A percentile compares a stretch with the other conserved stretches of the same genome.
phyloP scores from a whole-genome alignment of 2,113 vertebrate genomes.

The Gallinago media region DNA sequence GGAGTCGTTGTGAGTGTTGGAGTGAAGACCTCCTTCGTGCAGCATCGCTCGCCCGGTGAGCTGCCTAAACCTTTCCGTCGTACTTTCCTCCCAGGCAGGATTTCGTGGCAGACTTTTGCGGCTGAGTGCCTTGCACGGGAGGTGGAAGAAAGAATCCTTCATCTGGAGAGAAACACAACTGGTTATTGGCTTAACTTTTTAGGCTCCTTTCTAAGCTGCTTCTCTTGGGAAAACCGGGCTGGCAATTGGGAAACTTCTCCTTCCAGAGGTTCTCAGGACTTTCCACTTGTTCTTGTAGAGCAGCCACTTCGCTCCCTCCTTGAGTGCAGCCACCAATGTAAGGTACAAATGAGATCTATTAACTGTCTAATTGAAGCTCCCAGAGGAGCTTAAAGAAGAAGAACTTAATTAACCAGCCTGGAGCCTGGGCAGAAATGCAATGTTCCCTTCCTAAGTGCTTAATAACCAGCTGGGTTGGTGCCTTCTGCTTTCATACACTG shows the following conservation, averaged over 20 bases:
- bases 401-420: constrained; percentile 45
- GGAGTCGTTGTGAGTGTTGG: rapidly evolving
- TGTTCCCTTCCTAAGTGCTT: not conserved
- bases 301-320: not conserved
- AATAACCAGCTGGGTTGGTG: constrained; percentile 1
- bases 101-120: not conserved
- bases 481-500: constrained; percentile 10
- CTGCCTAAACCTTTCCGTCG: not conserved
- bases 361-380: constrained; percentile 37
- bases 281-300: not conserved
- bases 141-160: not conserved
- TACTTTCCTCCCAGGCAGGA: rapidly evolving
- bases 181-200: not conserved
- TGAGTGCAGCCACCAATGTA: not conserved
- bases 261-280: not conserved
- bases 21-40: not conserved
- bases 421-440: constrained; percentile 10
- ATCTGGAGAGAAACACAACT: not conserved
- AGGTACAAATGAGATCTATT: constrained; percentile 37
- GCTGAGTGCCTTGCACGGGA: rapidly evolving
- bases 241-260: not conserved
- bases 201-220: not conserved
- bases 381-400: constrained; percentile 17
- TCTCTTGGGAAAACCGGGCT: not conserved
- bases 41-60: not conserved